These are phyloP conservation scores for Sebastes baramenuke DNA, from an alignment of 2,797 vertebrate genomes.

Conservation along the genomic window DNA sequence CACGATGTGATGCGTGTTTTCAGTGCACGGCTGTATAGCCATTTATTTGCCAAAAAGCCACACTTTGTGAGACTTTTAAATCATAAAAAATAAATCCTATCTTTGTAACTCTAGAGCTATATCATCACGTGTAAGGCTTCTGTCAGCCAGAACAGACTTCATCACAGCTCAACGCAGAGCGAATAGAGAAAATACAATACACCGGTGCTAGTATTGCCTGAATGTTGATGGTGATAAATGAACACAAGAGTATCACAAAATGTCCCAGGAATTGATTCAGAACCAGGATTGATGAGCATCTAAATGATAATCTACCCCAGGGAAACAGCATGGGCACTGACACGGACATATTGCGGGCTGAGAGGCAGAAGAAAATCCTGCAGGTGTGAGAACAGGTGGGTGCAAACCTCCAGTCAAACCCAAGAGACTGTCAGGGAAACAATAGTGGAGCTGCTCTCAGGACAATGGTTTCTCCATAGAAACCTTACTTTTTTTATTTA, in stretches of 20 bases:
- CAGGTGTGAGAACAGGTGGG: constrained; percentile 20
- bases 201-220: background rate
- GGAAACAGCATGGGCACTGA: constrained; percentile 10
- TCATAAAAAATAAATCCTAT: background rate
- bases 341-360: background rate
- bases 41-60: background rate
- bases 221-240: background rate
- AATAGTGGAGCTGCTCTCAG: background rate
- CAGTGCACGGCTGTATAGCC: background rate
- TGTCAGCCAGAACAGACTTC: background rate
- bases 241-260: background rate
- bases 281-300: background rate
- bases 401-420: background rate
- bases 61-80: background rate
- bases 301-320: background rate
- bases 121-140: background rate
- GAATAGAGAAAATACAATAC: background rate
- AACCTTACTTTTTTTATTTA: background rate
- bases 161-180: background rate
- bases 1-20: background rate
- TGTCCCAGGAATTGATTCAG: background rate
- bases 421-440: background rate
- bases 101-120: background rate
- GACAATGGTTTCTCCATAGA: background rate
- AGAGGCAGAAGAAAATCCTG: background rate